Conservation (phyloP, 2,888 invertebrate species). For the Caenorhabditis drosophilae region DNA sequence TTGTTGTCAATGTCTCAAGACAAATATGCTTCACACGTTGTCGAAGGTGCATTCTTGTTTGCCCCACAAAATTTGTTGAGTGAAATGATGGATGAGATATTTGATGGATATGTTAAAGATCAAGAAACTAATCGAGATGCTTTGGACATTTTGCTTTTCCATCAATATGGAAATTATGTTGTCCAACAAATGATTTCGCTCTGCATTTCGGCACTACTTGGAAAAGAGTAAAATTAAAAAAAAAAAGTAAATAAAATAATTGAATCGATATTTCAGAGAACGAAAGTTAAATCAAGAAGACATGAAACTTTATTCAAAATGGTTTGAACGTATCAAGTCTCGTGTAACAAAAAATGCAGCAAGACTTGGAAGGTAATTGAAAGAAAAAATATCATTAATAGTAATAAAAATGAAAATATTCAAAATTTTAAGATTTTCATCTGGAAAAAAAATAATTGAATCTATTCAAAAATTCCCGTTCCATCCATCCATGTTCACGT, state of each 20-base stretch:
- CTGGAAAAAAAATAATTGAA: slow-evolving; percentile 62
- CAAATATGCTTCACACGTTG: slow-evolving; percentile 62
- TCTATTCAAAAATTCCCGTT: slow-evolving; percentile 10
- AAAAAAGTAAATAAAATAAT: neutral
- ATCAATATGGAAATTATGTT: slow-evolving; percentile 65
- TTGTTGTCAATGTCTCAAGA: slow-evolving; percentile 58
- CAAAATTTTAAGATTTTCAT: slow-evolving; percentile 47
- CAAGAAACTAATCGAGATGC: slow-evolving; percentile 44
- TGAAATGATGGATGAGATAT: slow-evolving; percentile 56
- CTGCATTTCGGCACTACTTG: slow-evolving; percentile 34
- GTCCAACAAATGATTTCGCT: slow-evolving; percentile 59
- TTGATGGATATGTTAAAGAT: slow-evolving; percentile 52
- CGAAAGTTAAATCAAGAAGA: slow-evolving; percentile 15
- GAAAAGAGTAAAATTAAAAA: slow-evolving; percentile 21
- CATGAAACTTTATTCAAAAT: slow-evolving; percentile 9
- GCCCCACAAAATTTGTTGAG: slow-evolving; percentile 35
- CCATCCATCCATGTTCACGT: neutral
- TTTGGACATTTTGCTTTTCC: slow-evolving; percentile 58
- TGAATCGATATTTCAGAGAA: slow-evolving; percentile 16
- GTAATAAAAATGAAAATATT: neutral
- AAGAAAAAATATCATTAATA: too few relatives aligned
- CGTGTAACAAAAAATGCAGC: slow-evolving; percentile 13
- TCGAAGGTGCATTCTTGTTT: slow-evolving; percentile 54
- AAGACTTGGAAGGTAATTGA: slow-evolving; percentile 15
- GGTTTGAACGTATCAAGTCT: slow-evolving; percentile 22